These are phyloP conservation scores for Cotesia chilonis DNA, from an alignment of 1,140 invertebrate genomes.

Conservation along the genomic window DNA sequence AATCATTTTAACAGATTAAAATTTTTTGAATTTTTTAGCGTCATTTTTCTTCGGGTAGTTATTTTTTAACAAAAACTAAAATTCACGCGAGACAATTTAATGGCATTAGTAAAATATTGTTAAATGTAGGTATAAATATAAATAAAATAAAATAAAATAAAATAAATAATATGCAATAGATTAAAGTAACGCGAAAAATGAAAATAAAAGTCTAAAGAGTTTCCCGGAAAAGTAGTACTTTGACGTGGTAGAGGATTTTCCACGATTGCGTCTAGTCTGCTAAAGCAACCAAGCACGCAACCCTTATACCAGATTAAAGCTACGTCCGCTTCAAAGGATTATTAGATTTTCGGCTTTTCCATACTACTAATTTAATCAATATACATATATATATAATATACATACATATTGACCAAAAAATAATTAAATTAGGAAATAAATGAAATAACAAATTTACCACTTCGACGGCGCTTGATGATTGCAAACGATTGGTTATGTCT, in stretches of 20 bases:
- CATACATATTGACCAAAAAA: neutral
- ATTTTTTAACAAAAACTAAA: neutral
- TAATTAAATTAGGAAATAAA: neutral
- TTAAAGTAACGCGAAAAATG: conserved; percentile 19
- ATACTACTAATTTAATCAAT: neutral
- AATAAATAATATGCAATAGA: no score
- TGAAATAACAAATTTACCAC: conserved; percentile 59
- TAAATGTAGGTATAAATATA: neutral
- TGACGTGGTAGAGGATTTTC: conserved; percentile 11
- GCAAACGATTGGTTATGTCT: conserved; percentile 64
- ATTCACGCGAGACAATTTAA: neutral
- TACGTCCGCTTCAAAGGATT: conserved; percentile 21
- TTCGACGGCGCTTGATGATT: conserved; percentile 64
- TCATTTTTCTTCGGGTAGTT: no score
- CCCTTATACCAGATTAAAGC: neutral
- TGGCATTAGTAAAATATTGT: neutral
- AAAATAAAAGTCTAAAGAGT: conserved; percentile 5
- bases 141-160: neutral
- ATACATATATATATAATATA: no score
- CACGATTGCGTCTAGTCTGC: conserved; percentile 1
- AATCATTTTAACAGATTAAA: no score
- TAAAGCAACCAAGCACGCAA: conserved; percentile 14
- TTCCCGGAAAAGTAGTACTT: conserved; percentile 1
- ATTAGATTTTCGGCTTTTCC: conserved; percentile 24
- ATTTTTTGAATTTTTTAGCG: no score